Conservation (phyloP, 2,797 vertebrate genomes). For the Gorsachius magnificus region DNA sequence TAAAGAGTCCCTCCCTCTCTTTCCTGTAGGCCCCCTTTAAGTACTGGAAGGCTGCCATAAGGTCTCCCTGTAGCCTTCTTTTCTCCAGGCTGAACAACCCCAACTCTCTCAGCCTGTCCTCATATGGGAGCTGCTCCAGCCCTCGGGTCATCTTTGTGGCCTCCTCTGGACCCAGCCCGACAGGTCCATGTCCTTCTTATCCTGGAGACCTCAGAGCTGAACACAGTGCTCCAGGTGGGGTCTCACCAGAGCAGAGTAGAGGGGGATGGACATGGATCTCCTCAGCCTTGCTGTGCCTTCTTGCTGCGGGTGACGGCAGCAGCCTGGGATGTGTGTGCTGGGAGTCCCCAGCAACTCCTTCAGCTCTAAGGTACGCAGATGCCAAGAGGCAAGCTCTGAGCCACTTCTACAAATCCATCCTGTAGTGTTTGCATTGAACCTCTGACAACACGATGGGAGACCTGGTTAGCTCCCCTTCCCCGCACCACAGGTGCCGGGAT, state of each 20-base stretch:
- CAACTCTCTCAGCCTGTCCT: background rate
- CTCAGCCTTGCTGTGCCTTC: background rate
- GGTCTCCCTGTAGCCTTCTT: background rate
- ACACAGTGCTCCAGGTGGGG: background rate
- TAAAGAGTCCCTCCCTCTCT: background rate
- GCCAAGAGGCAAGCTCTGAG: background rate
- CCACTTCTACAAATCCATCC: background rate
- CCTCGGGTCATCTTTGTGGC: background rate
- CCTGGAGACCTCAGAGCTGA: background rate
- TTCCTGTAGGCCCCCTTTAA: background rate
- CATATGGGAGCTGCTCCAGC: background rate
- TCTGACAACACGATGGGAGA: accelerated
- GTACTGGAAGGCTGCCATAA: background rate
- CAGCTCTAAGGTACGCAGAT: background rate
- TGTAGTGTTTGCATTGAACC: accelerated
- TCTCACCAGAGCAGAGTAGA: accelerated
- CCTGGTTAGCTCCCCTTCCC: background rate
- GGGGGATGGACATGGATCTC: background rate
- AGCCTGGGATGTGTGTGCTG: background rate
- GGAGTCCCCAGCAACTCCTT: background rate
- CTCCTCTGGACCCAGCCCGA: background rate
- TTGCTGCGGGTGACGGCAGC: background rate
- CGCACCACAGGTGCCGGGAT: accelerated
- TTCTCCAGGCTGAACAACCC: background rate
- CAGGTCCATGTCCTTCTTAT: background rate